Evolutionary conservation across 1,140 invertebrate species (phyloP).

Genomic region (Ceratina japonica): DNA sequence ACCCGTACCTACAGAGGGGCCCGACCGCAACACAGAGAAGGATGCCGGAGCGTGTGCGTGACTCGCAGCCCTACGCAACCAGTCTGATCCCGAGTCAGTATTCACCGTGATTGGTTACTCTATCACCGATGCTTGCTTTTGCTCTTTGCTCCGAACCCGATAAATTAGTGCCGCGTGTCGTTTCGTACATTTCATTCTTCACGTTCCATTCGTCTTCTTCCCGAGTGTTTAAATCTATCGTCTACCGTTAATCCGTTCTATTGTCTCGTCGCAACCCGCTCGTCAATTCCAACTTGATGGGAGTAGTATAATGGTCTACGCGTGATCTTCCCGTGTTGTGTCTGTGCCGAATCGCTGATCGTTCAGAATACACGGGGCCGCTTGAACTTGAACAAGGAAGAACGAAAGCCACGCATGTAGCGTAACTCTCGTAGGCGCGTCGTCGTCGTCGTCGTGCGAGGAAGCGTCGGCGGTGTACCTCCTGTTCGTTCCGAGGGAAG

Average conservation of each 20-base stretch:
- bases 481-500: background rate
- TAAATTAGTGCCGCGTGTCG: slow-evolving; percentile 15
- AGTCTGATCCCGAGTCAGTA: slow-evolving; percentile 53
- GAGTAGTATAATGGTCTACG: too few species aligned
- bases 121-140: slow-evolving; percentile 34
- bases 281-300: too few species aligned
- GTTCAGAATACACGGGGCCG: too few species aligned
- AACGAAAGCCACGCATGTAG: too few species aligned
- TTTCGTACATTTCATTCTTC: background rate
- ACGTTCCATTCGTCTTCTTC: background rate
- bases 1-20: slow-evolving; percentile 34
- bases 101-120: slow-evolving; percentile 41
- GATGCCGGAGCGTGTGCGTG: slow-evolving; percentile 40
- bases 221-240: background rate
- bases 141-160: slow-evolving; percentile 21
- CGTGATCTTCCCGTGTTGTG: too few species aligned
- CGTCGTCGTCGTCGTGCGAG: background rate
- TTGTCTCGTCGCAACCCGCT: too few species aligned
- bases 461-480: too few species aligned
- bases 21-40: slow-evolving; percentile 26
- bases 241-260: background rate
- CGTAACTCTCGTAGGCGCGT: too few species aligned
- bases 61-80: slow-evolving; percentile 21
- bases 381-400: too few species aligned
- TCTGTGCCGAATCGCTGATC: too few species aligned